These are phyloP conservation scores for Phymatocera aterrima DNA, from an alignment of 2,888 invertebrate species.

Conservation along the genomic window DNA sequence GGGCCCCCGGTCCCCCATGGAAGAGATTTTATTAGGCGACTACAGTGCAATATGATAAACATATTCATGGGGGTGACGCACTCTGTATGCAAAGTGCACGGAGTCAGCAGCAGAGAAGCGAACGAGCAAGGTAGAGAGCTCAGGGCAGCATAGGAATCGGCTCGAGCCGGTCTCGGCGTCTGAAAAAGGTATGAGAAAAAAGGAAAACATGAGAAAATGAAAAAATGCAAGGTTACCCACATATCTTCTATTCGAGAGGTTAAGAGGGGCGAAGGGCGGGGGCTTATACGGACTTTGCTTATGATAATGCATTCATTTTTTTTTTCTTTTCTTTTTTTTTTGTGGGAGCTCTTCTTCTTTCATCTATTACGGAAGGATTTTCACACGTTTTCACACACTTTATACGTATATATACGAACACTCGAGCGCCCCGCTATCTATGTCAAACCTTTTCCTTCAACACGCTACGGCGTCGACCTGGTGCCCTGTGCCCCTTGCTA, in stretches of 20 bases:
- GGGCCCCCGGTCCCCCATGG: not conserved
- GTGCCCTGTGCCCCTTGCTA: slow-evolving; percentile 50
- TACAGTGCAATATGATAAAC: slow-evolving; percentile 62
- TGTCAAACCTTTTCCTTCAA: slow-evolving; percentile 41
- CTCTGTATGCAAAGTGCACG: slow-evolving; percentile 66
- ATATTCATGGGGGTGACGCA: slow-evolving; percentile 60
- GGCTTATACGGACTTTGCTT: slow-evolving; percentile 52
- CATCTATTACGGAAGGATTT: not conserved
- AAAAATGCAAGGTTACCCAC: slow-evolving; percentile 70
- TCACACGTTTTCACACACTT: slow-evolving; percentile 2
- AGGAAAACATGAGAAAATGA: slow-evolving; percentile 59
- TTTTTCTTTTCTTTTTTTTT: not conserved
- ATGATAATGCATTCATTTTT: slow-evolving; percentile 50
- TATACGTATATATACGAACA: slow-evolving; percentile 5
- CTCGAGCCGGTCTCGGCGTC: not conserved
- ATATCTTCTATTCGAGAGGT: slow-evolving; percentile 59
- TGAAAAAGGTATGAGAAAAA: slow-evolving; percentile 43
- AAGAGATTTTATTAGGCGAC: slow-evolving; percentile 56
- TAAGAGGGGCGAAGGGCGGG: slow-evolving; percentile 47
- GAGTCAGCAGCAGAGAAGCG: slow-evolving; percentile 55
- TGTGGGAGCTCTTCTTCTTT: too few relatives aligned
- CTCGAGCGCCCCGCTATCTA: slow-evolving; percentile 38
- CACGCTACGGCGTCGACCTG: slow-evolving; percentile 13
- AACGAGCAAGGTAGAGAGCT: not conserved
- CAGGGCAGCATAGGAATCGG: not conserved